Base-by-base conservation (phyloP, 2,888 invertebrate species). In the Drosophila dives region DNA sequence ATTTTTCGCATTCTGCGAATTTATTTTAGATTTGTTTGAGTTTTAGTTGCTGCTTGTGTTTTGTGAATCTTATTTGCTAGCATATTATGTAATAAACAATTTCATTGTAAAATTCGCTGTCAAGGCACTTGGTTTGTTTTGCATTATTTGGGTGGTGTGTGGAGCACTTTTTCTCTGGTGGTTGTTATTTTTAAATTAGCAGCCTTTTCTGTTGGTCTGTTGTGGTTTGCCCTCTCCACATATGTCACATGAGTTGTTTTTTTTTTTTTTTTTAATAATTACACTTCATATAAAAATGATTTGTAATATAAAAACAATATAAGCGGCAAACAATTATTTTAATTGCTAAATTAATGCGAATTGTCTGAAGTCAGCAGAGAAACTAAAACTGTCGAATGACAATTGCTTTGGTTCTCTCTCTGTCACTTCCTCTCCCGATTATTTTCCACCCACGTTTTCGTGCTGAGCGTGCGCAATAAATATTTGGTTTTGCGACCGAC, bases 271-370 rank as follows among this genome's bases (percentile, higher is more conserved):
- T 12, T n/a, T 32, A 53, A 33, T 62, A 32, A 32, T 45, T 49
- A 26, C 54, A 50, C 26, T 53, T 64, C 63, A 26, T 51, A 33
- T 51, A 61, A 68, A 64, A 68, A 62, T 64, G 32, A 67, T 68
- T 72, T 68, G 63, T 64, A 65, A 62, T 62, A 60, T 40, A 20
- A 75, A 58, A 64, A 38, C 56, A 15, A 36, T 15, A 54, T 48
- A 75, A 60, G 55, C 40, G 64, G 26, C 17, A 70, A 81, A 72
- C 77, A 71, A 64, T 81, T 75, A 69, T 77, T 70, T 58, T 80
- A 86, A 83, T 83, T 77, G 83, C 65, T 75, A 66, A 83, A 83
- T 88, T 80, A 86, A 83, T 73, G 75, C 74, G 83, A 86, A 83
- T 75, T 77, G 80, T 59, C 58, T 76, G 66, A 81, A 79, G 80